Percentiles rank a stretch among this genome's conserved stretches.
phyloP scores from a whole-genome alignment of 2,888 invertebrate genomes.

The Neoascia interrupta region DNA sequence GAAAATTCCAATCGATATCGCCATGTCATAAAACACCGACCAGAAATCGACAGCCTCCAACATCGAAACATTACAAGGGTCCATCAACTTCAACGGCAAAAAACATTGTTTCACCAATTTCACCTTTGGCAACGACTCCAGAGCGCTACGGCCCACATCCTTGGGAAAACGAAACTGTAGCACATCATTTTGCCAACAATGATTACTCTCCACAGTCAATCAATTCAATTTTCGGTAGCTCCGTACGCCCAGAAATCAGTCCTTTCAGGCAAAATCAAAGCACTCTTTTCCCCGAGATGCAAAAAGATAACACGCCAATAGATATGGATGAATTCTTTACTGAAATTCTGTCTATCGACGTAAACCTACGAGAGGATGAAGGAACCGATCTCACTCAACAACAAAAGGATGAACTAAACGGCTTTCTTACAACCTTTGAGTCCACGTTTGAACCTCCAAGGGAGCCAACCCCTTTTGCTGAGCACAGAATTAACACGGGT shows the following conservation, averaged over 20 bases:
- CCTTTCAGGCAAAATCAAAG: background rate
- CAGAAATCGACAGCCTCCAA: too few relatives aligned
- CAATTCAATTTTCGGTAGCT: background rate
- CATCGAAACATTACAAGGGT: too few relatives aligned
- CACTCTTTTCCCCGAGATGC: background rate
- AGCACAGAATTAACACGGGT: background rate
- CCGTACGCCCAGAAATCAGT: background rate
- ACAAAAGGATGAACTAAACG: background rate
- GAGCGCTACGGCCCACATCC: too few relatives aligned
- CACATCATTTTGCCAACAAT: too few relatives aligned
- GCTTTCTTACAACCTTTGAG: background rate
- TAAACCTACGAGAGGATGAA: background rate
- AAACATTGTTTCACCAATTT: too few relatives aligned
- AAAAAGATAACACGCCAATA: too few relatives aligned
- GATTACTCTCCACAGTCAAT: background rate
- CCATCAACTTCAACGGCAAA: too few relatives aligned
- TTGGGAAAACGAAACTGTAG: too few relatives aligned
- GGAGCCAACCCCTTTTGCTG: conserved; percentile 1
- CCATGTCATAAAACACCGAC: too few relatives aligned
- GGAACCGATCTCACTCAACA: background rate
- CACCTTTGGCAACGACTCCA: too few relatives aligned
- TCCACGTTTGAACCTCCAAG: background rate
- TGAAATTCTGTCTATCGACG: background rate
- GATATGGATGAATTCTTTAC: background rate
- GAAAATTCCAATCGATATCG: too few relatives aligned